A percentile compares a stretch with the other conserved stretches of the same genome.
phyloP scores from a whole-genome alignment of 2,888 invertebrate species.

The Aspidiotus destructor region DNA sequence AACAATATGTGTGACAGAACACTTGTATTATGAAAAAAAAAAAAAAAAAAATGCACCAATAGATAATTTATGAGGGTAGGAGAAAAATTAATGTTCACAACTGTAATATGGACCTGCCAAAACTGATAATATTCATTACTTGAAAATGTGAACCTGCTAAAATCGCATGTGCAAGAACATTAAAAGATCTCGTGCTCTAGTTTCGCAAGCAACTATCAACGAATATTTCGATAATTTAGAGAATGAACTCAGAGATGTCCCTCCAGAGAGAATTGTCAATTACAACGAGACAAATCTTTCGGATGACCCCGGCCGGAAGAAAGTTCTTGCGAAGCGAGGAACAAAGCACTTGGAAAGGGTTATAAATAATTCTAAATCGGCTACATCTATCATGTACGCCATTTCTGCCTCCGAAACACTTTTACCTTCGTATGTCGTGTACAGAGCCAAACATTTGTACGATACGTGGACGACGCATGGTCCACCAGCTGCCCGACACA shows the following conservation, averaged over 20 bases:
- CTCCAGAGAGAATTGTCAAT: conserved; percentile 20
- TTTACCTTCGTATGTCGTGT: conserved; percentile 36
- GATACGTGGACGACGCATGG: conserved; percentile 34
- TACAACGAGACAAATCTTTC: conserved; percentile 32
- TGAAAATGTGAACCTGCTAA: no score
- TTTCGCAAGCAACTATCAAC: conserved; percentile 19
- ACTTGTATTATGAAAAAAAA: no score
- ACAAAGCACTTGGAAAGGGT: background rate
- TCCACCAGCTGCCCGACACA: conserved; percentile 34
- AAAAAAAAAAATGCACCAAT: no score
- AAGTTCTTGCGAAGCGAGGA: conserved; percentile 26
- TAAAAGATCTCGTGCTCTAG: conserved; percentile 21
- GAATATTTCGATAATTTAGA: conserved; percentile 27
- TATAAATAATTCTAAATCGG: conserved; percentile 24
- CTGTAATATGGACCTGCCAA: no score
- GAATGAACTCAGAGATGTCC: conserved; percentile 17
- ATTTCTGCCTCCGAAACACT: conserved; percentile 35
- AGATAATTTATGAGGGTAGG: no score
- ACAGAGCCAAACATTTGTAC: conserved; percentile 35
- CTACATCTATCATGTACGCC: conserved; percentile 35
- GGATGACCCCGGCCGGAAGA: conserved; percentile 30
- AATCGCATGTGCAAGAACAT: conserved; percentile 34
- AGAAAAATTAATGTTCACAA: no score
- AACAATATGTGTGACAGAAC: no score
- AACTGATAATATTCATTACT: no score